phyloP scores from a whole-genome alignment of 2,113 vertebrate species.

The Gymnobelideus leadbeateri region DNA sequence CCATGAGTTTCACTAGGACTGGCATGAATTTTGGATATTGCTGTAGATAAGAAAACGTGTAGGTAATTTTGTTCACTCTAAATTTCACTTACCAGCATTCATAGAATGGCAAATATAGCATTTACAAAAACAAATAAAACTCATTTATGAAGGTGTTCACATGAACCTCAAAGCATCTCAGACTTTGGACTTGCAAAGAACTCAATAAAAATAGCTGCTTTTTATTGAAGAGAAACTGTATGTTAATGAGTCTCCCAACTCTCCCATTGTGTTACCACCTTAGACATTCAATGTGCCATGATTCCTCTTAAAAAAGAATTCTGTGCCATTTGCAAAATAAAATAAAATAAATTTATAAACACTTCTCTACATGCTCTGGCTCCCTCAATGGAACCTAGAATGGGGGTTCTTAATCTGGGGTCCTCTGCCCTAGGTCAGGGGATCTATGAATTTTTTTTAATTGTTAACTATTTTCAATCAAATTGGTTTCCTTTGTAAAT shows the following conservation, averaged over 20 bases:
- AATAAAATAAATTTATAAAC: background rate
- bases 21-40: background rate
- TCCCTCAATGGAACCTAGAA: background rate
- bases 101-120: background rate
- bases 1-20: background rate
- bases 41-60: background rate
- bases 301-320: background rate
- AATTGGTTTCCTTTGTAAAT: background rate
- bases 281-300: background rate
- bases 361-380: background rate
- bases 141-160: background rate
- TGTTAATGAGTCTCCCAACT: background rate
- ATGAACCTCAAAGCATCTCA: background rate
- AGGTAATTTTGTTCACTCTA: background rate
- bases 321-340: background rate
- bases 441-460: background rate
- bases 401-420: no score
- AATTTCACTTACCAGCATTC: background rate
- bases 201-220: background rate
- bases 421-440: background rate
- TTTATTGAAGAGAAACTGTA: background rate
- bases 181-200: background rate
- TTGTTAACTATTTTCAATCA: background rate
- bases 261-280: background rate
- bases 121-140: background rate